These are phyloP conservation scores for Eumeta japonica DNA, from an alignment of 1,140 invertebrate species.

Conservation along the genomic window DNA sequence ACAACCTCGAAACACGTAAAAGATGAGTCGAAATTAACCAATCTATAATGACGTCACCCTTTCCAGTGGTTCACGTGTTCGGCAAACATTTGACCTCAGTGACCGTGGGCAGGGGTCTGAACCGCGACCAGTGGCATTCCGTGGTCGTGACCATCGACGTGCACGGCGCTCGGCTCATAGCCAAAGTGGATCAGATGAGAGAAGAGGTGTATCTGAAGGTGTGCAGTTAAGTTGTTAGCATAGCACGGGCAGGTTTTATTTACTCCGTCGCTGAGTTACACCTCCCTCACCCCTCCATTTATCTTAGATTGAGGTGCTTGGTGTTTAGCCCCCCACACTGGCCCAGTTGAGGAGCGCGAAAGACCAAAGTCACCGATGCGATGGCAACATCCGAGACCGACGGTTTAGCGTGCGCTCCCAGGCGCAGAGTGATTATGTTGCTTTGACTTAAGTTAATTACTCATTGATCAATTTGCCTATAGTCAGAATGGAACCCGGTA, in stretches of 20 bases:
- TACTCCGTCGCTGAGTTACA: background rate
- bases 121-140: constrained; percentile 86
- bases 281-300: background rate
- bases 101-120: constrained; percentile 83
- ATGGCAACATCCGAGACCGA: too few species aligned
- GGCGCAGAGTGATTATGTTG: too few species aligned
- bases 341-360: too few species aligned
- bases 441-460: too few species aligned
- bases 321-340: too few species aligned
- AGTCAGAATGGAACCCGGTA: too few species aligned
- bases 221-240: constrained; percentile 3
- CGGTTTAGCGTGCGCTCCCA: too few species aligned
- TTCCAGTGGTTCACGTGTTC: constrained; percentile 80
- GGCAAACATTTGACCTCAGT: constrained; percentile 81
- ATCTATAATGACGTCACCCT: too few species aligned
- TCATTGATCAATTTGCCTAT: too few species aligned
- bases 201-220: constrained; percentile 74
- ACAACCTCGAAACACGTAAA: too few species aligned
- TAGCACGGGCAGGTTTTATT: background rate
- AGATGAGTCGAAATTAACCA: too few species aligned
- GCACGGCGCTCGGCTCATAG: constrained; percentile 74
- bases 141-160: constrained; percentile 81
- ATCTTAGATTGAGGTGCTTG: background rate
- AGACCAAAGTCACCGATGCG: too few species aligned
- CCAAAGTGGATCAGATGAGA: constrained; percentile 78